A percentile compares a stretch with the other conserved stretches of the same genome.
These are phyloP conservation scores for Melanaphis sacchari DNA, from an alignment of 1,140 invertebrate species.

Conservation along the genomic window DNA sequence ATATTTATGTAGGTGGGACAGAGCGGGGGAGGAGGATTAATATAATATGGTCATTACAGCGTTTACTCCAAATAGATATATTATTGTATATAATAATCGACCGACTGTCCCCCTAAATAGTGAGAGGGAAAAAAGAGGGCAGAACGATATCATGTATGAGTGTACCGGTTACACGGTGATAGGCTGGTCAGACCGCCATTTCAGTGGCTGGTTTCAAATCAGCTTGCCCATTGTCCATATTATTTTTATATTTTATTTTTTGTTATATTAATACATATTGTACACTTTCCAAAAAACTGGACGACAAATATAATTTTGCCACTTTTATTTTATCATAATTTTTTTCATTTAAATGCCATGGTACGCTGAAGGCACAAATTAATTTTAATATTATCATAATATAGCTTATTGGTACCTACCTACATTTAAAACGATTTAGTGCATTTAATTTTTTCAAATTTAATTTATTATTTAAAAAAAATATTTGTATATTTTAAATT, in stretches of 20 bases:
- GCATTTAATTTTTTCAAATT: no score
- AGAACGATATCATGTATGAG: not conserved
- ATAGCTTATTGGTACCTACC: no score
- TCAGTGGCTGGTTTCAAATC: not conserved
- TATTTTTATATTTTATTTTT: not conserved
- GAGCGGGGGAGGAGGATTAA: conserved; percentile 3
- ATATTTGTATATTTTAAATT: no score
- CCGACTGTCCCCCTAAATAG: not conserved
- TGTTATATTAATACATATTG: not conserved
- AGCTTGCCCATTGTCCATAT: conserved; percentile 36
- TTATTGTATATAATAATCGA: conserved; percentile 3
- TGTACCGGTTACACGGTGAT: conserved; percentile 24
- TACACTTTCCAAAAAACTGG: not conserved
- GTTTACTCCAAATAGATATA: not conserved
- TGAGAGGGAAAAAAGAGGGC: conserved; percentile 2
- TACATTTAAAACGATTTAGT: no score
- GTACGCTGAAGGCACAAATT: not conserved
- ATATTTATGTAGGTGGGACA: not conserved
- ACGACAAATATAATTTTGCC: not conserved
- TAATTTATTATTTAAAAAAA: no score
- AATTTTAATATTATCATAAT: no score
- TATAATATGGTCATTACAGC: not conserved
- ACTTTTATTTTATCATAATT: not conserved
- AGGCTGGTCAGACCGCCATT: conserved; percentile 37
- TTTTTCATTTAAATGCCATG: not conserved